Evolutionary conservation across 1,140 invertebrate species (phyloP).

Genomic region (Calliphora vicina): DNA sequence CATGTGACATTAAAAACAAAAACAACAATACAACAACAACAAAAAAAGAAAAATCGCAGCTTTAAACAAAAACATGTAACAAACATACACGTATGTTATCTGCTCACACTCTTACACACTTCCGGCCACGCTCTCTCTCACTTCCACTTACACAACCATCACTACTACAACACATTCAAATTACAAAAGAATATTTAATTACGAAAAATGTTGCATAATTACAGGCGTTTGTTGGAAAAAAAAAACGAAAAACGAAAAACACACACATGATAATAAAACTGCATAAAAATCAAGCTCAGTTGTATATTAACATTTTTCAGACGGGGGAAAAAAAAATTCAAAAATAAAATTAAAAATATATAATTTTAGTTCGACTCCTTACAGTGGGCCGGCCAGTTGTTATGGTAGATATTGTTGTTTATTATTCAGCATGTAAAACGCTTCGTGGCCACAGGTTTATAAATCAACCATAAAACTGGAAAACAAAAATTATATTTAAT

Average conservation of each 20-base stretch:
- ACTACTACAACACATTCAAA: slow-evolving; percentile 21
- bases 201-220: slow-evolving; percentile 35
- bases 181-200: slow-evolving; percentile 35
- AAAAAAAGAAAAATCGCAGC: too few species aligned
- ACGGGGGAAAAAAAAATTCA: background rate
- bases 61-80: too few species aligned
- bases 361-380: background rate
- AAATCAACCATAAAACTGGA: slow-evolving; percentile 29
- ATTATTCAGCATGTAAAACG: slow-evolving; percentile 30
- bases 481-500: slow-evolving; percentile 18
- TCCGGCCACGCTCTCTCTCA: background rate
- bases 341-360: background rate
- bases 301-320: slow-evolving; percentile 15
- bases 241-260: background rate
- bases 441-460: slow-evolving; percentile 33
- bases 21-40: too few species aligned
- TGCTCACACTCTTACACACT: too few species aligned
- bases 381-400: too few species aligned
- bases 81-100: too few species aligned
- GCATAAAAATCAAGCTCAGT: slow-evolving; percentile 2
- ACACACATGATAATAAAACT: background rate
- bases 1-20: too few species aligned
- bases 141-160: background rate
- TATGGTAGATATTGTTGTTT: background rate
- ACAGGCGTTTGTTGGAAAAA: slow-evolving; percentile 12